These are phyloP conservation scores for Pseudorectes ferrugineus DNA, from an alignment of 2,113 vertebrate genomes.

Conservation along the genomic window DNA sequence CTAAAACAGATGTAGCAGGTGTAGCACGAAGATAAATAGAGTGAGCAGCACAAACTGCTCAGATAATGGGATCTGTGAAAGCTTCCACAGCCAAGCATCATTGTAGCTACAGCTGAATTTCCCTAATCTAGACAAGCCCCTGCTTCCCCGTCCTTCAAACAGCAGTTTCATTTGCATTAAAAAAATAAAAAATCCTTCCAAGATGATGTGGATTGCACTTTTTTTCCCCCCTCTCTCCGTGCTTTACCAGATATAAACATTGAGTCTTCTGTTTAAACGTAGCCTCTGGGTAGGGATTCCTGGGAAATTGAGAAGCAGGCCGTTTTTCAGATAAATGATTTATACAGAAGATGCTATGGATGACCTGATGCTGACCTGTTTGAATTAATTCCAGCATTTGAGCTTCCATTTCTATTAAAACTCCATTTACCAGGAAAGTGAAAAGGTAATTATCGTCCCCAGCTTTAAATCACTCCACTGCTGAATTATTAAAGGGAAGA, in stretches of 20 bases:
- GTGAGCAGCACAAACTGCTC: constrained; percentile 9
- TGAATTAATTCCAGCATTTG: constrained; percentile 66
- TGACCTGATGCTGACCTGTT: constrained; percentile 59
- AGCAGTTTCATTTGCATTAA: background rate
- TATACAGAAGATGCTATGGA: constrained; percentile 44
- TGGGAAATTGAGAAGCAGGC: background rate
- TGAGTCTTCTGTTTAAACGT: background rate
- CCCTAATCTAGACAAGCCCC: constrained; percentile 25
- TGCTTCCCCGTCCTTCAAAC: constrained; percentile 26
- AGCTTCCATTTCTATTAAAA: constrained; percentile 75
- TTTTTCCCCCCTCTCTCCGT: rapidly evolving
- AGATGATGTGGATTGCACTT: background rate
- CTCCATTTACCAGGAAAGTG: constrained; percentile 73
- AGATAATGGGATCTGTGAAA: constrained; percentile 26
- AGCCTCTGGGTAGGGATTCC: constrained; percentile 15
- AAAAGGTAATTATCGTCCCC: constrained; percentile 76
- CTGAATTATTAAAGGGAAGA: constrained; percentile 79
- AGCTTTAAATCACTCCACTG: constrained; percentile 74
- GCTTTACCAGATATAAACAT: constrained; percentile 46
- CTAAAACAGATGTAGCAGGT: background rate
- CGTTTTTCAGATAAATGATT: constrained; percentile 60
- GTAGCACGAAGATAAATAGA: constrained; percentile 19
- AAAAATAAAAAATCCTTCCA: background rate
- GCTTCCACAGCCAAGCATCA: constrained; percentile 1
- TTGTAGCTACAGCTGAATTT: constrained; percentile 23